A percentile compares a stretch with the other conserved stretches of the same genome.
Conservation (phyloP, 2,113 vertebrate genomes). For the Phainopepla nitens region DNA sequence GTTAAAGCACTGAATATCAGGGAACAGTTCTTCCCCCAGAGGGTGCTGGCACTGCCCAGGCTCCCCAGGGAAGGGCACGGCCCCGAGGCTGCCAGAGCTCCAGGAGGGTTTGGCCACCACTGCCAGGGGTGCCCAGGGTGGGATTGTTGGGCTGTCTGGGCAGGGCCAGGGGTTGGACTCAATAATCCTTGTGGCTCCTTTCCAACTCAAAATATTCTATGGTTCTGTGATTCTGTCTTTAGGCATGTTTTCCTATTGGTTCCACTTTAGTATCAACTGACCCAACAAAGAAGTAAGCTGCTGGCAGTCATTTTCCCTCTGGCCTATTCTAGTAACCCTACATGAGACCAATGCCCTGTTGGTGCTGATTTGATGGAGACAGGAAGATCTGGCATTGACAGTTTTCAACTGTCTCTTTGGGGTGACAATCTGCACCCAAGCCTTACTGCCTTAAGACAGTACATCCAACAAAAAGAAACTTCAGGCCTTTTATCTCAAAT, state of each 20-base stretch:
- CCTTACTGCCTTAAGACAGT: neutral
- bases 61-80: neutral
- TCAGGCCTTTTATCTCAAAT: neutral
- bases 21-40: neutral
- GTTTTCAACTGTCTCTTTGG: neutral
- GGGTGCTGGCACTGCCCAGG: neutral
- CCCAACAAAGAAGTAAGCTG: neutral
- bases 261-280: neutral
- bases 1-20: neutral
- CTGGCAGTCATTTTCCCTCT: neutral
- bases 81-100: neutral
- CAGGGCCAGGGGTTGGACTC: neutral
- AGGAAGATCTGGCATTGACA: neutral
- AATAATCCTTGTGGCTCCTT: neutral
- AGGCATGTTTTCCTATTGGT: neutral
- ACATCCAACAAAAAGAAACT: neutral
- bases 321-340: neutral
- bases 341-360: neutral
- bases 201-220: neutral
- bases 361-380: neutral
- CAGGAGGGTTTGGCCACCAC: fast-evolving
- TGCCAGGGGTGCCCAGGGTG: fast-evolving
- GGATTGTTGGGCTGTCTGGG: neutral
- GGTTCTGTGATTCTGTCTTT: neutral
- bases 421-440: neutral